A percentile compares a stretch with the other conserved stretches of the same genome.
Evolutionary conservation across 2,888 invertebrate species (phyloP).

Genomic region (Arrhopalites spinosus): DNA sequence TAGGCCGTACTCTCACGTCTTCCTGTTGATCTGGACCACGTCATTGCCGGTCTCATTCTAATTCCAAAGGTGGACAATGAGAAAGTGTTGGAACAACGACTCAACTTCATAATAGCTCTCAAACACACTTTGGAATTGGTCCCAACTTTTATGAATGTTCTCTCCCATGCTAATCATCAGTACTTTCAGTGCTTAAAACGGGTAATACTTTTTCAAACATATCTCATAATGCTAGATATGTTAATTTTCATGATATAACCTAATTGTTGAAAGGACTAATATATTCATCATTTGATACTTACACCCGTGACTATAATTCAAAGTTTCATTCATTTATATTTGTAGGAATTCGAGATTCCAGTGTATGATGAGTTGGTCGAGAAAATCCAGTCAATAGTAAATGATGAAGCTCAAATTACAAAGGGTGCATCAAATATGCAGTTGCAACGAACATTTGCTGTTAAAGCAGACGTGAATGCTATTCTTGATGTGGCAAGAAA

Average conservation of each 20-base stretch:
- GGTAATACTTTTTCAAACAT: no score
- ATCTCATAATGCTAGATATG: no score
- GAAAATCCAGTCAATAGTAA: conserved; percentile 64
- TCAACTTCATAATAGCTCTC: conserved; percentile 76
- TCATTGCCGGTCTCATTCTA: conserved; percentile 68
- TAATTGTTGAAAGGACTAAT: background rate
- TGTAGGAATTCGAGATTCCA: conserved; percentile 61
- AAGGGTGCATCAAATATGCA: conserved; percentile 65
- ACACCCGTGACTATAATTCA: background rate
- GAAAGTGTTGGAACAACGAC: conserved; percentile 71
- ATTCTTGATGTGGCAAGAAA: conserved; percentile 81
- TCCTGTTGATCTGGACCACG: conserved; percentile 73
- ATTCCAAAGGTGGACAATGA: conserved; percentile 62
- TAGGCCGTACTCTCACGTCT: conserved; percentile 71
- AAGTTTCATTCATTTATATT: background rate
- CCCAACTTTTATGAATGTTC: conserved; percentile 67
- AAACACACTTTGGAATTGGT: conserved; percentile 78
- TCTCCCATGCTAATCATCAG: conserved; percentile 64
- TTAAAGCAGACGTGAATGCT: conserved; percentile 76
- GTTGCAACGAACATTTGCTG: conserved; percentile 74
- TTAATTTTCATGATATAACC: no score
- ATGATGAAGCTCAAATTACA: conserved; percentile 64
- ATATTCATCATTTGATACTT: background rate
- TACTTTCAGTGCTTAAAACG: conserved; percentile 66
- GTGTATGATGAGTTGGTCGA: conserved; percentile 63